phyloP scores from a whole-genome alignment of 2,888 invertebrate genomes.

The Microplitis deprimator region DNA sequence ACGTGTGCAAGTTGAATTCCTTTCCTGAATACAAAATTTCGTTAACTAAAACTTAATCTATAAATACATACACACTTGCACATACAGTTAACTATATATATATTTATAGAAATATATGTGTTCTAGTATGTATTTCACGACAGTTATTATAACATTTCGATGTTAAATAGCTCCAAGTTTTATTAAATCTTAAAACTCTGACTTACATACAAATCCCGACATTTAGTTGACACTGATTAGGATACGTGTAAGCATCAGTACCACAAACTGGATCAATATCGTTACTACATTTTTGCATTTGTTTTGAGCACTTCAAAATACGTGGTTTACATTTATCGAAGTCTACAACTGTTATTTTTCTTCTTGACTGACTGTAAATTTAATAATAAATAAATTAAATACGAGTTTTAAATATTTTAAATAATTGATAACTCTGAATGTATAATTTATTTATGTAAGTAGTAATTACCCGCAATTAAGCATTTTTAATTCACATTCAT shows the following conservation, averaged over 20 bases:
- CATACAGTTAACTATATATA: neutral
- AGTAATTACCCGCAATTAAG: constrained; percentile 86
- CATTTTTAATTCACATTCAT: constrained; percentile 90
- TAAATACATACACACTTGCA: neutral
- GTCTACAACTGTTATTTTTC: constrained; percentile 79
- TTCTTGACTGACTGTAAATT: constrained; percentile 69
- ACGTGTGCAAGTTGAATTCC: constrained; percentile 90
- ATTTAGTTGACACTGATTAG: constrained; percentile 86
- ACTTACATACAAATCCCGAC: constrained; percentile 89
- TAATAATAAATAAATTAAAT: neutral
- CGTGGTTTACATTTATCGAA: constrained; percentile 86
- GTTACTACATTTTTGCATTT: constrained; percentile 78
- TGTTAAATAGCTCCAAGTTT: neutral
- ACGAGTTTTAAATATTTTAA: neutral
- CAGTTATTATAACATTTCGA: constrained; percentile 11
- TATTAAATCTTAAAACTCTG: constrained; percentile 9
- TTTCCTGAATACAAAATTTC: constrained; percentile 73
- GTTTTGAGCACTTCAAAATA: constrained; percentile 83
- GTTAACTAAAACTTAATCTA: neutral
- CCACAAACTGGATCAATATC: constrained; percentile 89
- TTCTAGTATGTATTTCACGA: neutral
- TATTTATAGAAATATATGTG: neutral
- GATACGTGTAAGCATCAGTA: constrained; percentile 89
- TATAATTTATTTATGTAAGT: constrained; percentile 9
- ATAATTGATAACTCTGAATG: neutral